Conservation (phyloP, 2,113 vertebrate genomes). For the Mustela lutreola region DNA sequence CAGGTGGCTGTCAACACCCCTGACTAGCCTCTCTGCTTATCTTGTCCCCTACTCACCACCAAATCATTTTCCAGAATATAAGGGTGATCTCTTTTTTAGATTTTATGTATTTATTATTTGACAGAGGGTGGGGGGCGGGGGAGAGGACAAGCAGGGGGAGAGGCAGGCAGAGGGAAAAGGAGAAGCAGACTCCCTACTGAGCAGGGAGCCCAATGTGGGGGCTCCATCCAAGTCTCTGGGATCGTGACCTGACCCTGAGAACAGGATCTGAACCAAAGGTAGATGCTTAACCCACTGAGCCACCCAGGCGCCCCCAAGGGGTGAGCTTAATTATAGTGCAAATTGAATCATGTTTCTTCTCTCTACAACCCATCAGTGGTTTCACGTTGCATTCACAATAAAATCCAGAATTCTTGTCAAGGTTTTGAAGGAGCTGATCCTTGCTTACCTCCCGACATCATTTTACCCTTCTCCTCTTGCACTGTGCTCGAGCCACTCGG, state of each 20-base stretch:
- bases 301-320: neutral
- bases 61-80: neutral
- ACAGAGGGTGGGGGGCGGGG: too few relatives aligned
- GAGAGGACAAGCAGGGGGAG: too few relatives aligned
- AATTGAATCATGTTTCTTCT: neutral
- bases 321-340: constrained; percentile 7
- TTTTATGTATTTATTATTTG: neutral
- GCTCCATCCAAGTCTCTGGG: too few relatives aligned
- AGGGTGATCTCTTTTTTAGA: neutral
- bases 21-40: neutral
- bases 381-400: constrained; percentile 3
- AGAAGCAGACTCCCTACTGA: too few relatives aligned
- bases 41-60: neutral
- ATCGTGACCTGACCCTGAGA: too few relatives aligned
- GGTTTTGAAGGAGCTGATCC: neutral
- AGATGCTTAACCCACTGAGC: neutral
- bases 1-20: neutral
- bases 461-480: neutral
- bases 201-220: too few relatives aligned
- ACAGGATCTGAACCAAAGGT: too few relatives aligned
- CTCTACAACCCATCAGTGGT: neutral
- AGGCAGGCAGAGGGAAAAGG: too few relatives aligned
- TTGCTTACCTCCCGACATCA: neutral
- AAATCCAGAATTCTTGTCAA: neutral
- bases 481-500: neutral